Evolutionary conservation across 2,797 vertebrate species (phyloP).

Genomic region (Malurus splendens): DNA sequence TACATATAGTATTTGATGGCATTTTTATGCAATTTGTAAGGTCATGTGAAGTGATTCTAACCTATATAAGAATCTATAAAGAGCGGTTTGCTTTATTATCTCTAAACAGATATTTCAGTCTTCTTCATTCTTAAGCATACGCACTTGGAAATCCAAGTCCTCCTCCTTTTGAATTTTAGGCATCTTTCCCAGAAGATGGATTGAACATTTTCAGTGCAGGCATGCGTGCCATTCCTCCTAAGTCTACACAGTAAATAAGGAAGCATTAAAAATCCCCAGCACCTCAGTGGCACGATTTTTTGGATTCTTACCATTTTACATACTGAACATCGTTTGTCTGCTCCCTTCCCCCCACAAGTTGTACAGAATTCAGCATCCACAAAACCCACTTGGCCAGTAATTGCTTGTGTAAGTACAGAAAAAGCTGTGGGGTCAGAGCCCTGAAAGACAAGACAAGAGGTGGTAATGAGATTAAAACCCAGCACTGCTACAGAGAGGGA

Average conservation of each 20-base stretch:
- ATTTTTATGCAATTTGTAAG: background rate
- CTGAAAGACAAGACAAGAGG: constrained; percentile 58
- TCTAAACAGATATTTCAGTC: background rate
- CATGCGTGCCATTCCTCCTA: background rate
- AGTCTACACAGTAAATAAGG: background rate
- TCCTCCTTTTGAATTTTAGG: background rate
- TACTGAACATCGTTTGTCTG: constrained; percentile 91
- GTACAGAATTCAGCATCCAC: constrained; percentile 96
- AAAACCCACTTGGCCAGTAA: constrained; percentile 96
- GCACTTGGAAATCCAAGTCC: background rate
- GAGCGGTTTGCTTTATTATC: background rate
- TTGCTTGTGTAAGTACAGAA: constrained; percentile 94
- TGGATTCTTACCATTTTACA: constrained; percentile 89
- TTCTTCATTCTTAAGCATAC: background rate
- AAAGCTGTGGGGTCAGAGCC: constrained; percentile 94
- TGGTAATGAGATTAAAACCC: background rate
- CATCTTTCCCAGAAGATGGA: background rate
- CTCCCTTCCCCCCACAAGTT: constrained; percentile 93
- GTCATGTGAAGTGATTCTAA: background rate
- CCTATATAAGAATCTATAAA: background rate
- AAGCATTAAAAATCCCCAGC: background rate
- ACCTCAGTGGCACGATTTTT: background rate
- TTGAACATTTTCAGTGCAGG: background rate
- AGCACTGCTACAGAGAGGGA: background rate
- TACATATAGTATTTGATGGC: background rate